Evolutionary conservation across 2,888 invertebrate species (phyloP), one percentile per base, ranked within the genome.

Genomic region (Nebria brevicollis): DNA sequence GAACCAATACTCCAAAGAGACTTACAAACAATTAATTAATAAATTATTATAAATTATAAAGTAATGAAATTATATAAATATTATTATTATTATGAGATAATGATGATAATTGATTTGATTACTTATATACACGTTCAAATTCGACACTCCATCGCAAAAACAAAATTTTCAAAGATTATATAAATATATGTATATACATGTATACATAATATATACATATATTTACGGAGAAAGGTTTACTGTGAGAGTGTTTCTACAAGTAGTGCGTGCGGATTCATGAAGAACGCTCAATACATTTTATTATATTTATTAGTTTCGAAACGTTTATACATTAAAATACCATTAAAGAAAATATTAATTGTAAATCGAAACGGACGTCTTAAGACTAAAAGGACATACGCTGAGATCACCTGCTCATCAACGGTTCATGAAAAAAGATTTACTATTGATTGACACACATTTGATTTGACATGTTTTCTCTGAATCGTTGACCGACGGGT

Each of bases 1-100:
- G 89, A 88, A 89, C 88, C 88, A 89, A 87, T 86, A 87, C 86
- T 87, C 86, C 86, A 87, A 86, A 87, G 87, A 88, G 86, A 86
- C 85, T 86, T 86, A 34, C 34, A 86, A 85, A 85, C 25, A 84
- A 83, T 86, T 86, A 84, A 84, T 83, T 85, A 85, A 85, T 74
- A 80, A 83, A 77, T 66, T 81, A 77, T 82, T 83, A 83, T 83
- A 84, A 84, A 82, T 82, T 82, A 83, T 82, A 70, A 72, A 75
- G 64, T 75, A 81, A 82, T 72, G 11, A 73, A 82, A 43, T 81
- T 75, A 75, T 81, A 77, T 81, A 34, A 73, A 41, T 73, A 73
- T 41, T 72, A 72, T 72, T 72, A 72, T 72, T 15, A 72, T 34
- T 73, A 42, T 42, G 41, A 75, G 72, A 80, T 72, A 70, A 72